These are phyloP conservation scores for Zootermopsis nevadensis DNA, from an alignment of 2,888 invertebrate genomes.

Conservation along the genomic window DNA sequence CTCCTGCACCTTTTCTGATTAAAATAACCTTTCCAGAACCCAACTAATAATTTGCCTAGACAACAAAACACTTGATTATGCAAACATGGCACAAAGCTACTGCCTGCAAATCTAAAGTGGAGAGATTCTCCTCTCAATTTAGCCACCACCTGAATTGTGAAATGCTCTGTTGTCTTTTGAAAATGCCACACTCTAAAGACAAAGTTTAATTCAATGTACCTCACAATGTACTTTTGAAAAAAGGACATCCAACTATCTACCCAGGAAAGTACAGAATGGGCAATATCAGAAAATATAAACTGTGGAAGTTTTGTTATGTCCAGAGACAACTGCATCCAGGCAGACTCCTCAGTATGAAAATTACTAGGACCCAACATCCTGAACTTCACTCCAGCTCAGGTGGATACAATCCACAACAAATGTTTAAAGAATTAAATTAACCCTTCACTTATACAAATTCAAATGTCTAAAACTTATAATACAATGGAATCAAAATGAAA, in stretches of 20 bases:
- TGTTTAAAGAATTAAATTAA: slow-evolving; percentile 50
- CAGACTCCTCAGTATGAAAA: slow-evolving; percentile 40
- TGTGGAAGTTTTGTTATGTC: slow-evolving; percentile 46
- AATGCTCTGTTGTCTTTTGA: slow-evolving; percentile 24
- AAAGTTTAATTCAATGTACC: slow-evolving; percentile 29
- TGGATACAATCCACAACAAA: slow-evolving; percentile 37
- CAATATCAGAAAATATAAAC: slow-evolving; percentile 42
- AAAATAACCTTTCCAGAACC: slow-evolving; percentile 85
- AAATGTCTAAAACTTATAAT: slow-evolving; percentile 48
- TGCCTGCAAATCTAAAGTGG: slow-evolving; percentile 39
- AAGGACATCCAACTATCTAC: slow-evolving; percentile 43
- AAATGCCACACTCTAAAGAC: slow-evolving; percentile 29
- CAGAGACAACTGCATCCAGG: slow-evolving; percentile 46
- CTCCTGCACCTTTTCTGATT: slow-evolving; percentile 78
- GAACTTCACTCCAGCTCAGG: slow-evolving; percentile 37
- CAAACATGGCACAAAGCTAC: slow-evolving; percentile 46
- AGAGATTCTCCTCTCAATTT: slow-evolving; percentile 30
- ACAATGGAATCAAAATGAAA: slow-evolving; percentile 45
- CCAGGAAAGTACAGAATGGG: slow-evolving; percentile 44
- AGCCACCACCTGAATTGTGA: slow-evolving; percentile 12
- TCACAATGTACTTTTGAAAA: slow-evolving; percentile 42
- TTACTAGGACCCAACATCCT: slow-evolving; percentile 35
- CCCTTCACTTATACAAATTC: slow-evolving; percentile 46
- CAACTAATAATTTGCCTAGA: slow-evolving; percentile 79
- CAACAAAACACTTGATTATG: slow-evolving; percentile 61